Evolutionary conservation across 2,113 vertebrate genomes (phyloP), one percentile per base, ranked within the genome.

Genomic region (Gymnocephalus cernua): DNA sequence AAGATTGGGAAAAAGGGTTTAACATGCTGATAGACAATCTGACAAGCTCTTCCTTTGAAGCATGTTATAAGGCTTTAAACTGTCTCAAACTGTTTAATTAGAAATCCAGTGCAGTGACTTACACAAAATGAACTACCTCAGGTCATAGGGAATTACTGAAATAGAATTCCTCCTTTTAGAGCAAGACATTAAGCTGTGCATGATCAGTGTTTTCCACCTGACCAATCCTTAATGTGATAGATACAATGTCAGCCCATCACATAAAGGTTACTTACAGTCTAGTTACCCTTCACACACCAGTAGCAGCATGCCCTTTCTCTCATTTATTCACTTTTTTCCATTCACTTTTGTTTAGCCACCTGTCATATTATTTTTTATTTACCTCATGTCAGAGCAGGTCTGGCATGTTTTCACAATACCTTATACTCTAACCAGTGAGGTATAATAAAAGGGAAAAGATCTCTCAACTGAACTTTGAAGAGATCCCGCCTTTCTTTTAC

Each of bases 291-390:
- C 89, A 90, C 81, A 90, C 85, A 79, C 83, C 80, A 76, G 68
- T 41, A 53, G 81, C 74, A 64, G 50, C 81, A 0, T 68, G 54
- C 63, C 58, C 89, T 84, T 87, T 90, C 50, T 81, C 79, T 86
- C 85, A 76, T 73, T 90, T 78, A 83, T 76, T 88, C 81, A 57
- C 74, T 75, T 77, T 72, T 74, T 74, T 32, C 32, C 32, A 5
- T 32, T 32, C 32, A 32, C 32, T 85, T 77, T 83, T 86, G 75
- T 85, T 74, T 23, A 77, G 78, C 83, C 63, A 72, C 23, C 88
- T 91, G 86, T 92, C 92, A 91, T 88, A 85, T 90, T 87, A 87
- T 79, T 91, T 87, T 84, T 86, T 93, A 83, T 93, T 92, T 90
- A 90, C 77, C 74, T 77, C 54, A 25, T 68, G 74, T 85, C 77